Evolutionary conservation across 2,888 invertebrate genomes (phyloP).

Genomic region (Syrista parreyssii): DNA sequence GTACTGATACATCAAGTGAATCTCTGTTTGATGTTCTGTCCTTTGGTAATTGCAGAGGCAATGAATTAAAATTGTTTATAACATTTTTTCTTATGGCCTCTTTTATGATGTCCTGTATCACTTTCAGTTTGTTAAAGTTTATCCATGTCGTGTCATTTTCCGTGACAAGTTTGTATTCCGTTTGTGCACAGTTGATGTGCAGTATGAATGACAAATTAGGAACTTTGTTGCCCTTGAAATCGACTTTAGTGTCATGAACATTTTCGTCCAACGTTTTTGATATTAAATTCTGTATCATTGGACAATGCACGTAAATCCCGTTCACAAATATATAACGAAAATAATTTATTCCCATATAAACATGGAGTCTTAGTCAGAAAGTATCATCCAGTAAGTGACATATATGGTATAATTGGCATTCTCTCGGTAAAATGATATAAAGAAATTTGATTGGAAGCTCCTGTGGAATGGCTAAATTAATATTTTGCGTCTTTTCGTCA

Average conservation of each 20-base stretch:
- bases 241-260: not conserved
- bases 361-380: not conserved
- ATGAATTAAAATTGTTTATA: not conserved
- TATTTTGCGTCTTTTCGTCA: not conserved
- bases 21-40: not conserved
- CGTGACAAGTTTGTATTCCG: not conserved
- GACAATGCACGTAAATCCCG: not conserved
- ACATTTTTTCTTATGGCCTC: not conserved
- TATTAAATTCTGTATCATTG: not conserved
- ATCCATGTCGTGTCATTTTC: not conserved
- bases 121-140: not conserved
- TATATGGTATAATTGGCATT: not conserved
- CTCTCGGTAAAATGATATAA: not conserved
- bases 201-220: not conserved
- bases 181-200: not conserved
- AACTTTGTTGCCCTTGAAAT: not conserved
- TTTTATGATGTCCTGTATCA: not conserved
- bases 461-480: not conserved
- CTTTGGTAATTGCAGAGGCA: not conserved
- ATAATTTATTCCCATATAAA: not conserved
- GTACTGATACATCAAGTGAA: not conserved
- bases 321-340: not conserved
- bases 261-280: not conserved
- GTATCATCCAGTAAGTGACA: not conserved
- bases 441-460: not conserved